Percentiles rank a stretch among this genome's conserved stretches.
Conservation (phyloP, 1,140 invertebrate genomes). For the Pogonomyrmex californicus region DNA sequence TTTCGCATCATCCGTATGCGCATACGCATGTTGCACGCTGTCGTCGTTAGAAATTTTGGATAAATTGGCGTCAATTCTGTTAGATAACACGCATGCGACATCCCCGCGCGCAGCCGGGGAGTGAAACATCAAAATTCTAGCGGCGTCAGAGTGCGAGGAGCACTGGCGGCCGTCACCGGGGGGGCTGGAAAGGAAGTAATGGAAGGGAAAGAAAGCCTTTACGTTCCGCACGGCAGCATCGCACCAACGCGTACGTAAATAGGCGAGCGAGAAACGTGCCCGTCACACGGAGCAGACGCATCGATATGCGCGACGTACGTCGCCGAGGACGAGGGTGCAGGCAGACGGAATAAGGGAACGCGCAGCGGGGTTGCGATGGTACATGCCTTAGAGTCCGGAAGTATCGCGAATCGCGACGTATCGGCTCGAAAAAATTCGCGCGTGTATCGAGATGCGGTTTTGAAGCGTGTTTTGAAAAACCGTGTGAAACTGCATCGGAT, state of each 20-base stretch:
- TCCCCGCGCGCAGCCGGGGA: neutral
- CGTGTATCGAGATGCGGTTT: conserved; percentile 64
- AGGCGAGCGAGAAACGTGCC: conserved; percentile 42
- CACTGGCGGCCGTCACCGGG: neutral
- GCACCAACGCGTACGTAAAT: conserved; percentile 43
- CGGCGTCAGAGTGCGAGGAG: conserved; percentile 35
- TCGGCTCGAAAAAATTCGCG: conserved; percentile 64
- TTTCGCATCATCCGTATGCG: neutral
- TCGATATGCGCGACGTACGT: conserved; percentile 70
- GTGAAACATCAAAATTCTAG: conserved; percentile 39
- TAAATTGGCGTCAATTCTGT: conserved; percentile 33
- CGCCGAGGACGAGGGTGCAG: conserved; percentile 49
- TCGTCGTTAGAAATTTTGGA: conserved; percentile 41
- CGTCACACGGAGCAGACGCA: conserved; percentile 49
- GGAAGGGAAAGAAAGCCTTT: conserved; percentile 34
- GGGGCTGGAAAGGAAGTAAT: neutral
- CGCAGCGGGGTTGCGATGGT: neutral
- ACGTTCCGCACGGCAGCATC: neutral
- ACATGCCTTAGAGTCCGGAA: conserved; percentile 67
- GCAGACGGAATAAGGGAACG: conserved; percentile 25
- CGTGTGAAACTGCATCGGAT: neutral
- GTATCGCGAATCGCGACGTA: conserved; percentile 65
- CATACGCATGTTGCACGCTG: neutral
- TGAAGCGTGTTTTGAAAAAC: conserved; percentile 60
- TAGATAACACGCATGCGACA: conserved; percentile 39